phyloP scores from a whole-genome alignment of 2,888 invertebrate species.

The Camponotus fellah region DNA sequence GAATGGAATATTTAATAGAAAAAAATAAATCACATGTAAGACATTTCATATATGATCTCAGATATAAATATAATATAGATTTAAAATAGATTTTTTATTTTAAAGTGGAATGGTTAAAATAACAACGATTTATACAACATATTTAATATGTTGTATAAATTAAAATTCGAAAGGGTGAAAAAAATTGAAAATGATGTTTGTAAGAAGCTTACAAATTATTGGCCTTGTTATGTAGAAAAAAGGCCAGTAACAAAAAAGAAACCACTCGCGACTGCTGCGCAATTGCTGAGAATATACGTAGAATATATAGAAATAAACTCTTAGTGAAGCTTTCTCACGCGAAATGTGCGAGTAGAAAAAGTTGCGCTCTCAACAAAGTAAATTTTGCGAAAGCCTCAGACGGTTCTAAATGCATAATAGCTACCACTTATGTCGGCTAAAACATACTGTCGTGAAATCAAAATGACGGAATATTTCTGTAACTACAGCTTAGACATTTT shows the following conservation, averaged over 20 bases:
- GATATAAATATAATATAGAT: neutral
- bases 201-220: neutral
- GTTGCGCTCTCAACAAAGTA: constrained; percentile 26
- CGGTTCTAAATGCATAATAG: constrained; percentile 66
- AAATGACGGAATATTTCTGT: constrained; percentile 36
- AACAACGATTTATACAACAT: neutral
- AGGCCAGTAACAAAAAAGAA: constrained; percentile 51
- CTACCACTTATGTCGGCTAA: constrained; percentile 62
- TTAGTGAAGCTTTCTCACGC: constrained; percentile 53
- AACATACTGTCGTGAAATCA: constrained; percentile 33
- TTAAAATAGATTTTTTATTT: too few relatives aligned
- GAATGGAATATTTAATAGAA: neutral
- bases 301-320: constrained; percentile 66
- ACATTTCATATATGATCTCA: neutral
- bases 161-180: neutral
- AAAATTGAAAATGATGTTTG: neutral
- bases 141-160: constrained; percentile 12
- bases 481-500: neutral
- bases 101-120: neutral
- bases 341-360: constrained; percentile 56
- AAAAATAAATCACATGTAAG: neutral
- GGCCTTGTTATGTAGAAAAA: constrained; percentile 52
- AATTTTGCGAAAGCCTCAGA: constrained; percentile 55
- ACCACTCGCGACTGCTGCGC: constrained; percentile 53
- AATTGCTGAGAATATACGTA: constrained; percentile 52